Base-by-base conservation (phyloP, 30 jellyfish, hydroid and myxozoan species). In the Sanderia malayensis region DNA sequence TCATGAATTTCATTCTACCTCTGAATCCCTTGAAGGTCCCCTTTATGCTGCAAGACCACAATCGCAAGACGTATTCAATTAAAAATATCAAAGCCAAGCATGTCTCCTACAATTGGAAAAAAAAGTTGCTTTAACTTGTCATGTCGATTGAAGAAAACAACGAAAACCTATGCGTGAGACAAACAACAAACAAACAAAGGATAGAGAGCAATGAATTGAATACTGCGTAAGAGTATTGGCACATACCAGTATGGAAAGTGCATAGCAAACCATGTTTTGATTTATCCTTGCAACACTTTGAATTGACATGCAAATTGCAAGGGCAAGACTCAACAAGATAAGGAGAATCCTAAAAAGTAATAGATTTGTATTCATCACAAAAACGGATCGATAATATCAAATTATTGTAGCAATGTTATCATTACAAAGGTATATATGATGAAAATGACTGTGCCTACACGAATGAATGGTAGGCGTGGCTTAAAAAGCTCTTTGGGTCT, bases 41-140 rank as follows among this genome's bases (percentile, higher is more conserved):
- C 21, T 60, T 70, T 63, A 71, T 61, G 49, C 94, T 71, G 85
- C 94, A 81, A 13, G 86, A 70, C 94, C 94, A 81, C n/a, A 81
- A 17, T 46, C 94, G 0, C 17, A 81, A 63, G 24, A 61, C 2
- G 37, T 81, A 81, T 57, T 81, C 94, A 1, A 28, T 27, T 22
- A 80, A 17, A 34, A 80, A 80, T 30, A 69, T 67, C 33, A 44
- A 55, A 1, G 92, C 92, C 41, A 80, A 53, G n/a, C 29, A 41
- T 3, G 58, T 15, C 34, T 80, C 92, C 92, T 76, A n/a, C n/a
- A n/a, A n/a, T n/a, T n/a, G n/a, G n/a, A n/a, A n/a, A n/a, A n/a
- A n/a, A n/a, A n/a, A n/a, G n/a, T n/a, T n/a, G n/a, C n/a, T n/a
- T n/a, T n/a, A n/a, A n/a, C n/a, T n/a, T n/a, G n/a, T n/a, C n/a